Base-by-base conservation (phyloP, 2,797 vertebrate genomes). In the Mionectes olivaceus region DNA sequence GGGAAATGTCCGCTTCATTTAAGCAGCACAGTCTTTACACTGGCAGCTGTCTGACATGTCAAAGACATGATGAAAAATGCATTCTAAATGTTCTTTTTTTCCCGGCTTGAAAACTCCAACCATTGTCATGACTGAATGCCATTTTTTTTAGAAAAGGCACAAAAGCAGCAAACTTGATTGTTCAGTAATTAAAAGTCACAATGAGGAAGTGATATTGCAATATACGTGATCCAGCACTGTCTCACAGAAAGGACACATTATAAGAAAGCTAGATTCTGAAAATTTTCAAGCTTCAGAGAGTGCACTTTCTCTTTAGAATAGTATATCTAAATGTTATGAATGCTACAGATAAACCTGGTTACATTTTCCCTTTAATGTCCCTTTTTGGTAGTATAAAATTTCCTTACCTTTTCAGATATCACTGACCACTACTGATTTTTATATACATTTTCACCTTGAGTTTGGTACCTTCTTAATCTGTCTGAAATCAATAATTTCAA, bases 121-220 rank as follows among this genome's bases (percentile, higher is more conserved):
- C 75, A 50, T 94, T 97, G 93, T 94, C 95, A 91, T 96, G 97
- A 98, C 97, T 98, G 97, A 97, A 97, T 43, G 92, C 96, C 91
- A 24, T 82, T 74, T 55, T 91, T 91, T 89, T 89, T 7, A 75
- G 83, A 77, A 95, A 97, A 98, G 98, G 97, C 98, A 98, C 98
- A 97, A 97, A 97, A 96, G 95, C 96, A 98, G 96, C 96, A 96
- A 96, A 96, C 61, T 87, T 73, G 73, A 92, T 96, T 90, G 92
- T 92, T 93, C 88, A 69, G 67, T 89, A 92, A 87, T 95, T 95
- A 92, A 85, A 93, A 97, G 92, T 91, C 89, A 92, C 81, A 89
- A 73, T 16, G 77, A 97, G 91, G 74, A 96, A 96, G 93, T 86
- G 61, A 76, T 83, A 96, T 71, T 97, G 95, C 93, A 96, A 92